Evolutionary conservation across 2,797 vertebrate species (phyloP).

Genomic region (Diceros bicornis): DNA sequence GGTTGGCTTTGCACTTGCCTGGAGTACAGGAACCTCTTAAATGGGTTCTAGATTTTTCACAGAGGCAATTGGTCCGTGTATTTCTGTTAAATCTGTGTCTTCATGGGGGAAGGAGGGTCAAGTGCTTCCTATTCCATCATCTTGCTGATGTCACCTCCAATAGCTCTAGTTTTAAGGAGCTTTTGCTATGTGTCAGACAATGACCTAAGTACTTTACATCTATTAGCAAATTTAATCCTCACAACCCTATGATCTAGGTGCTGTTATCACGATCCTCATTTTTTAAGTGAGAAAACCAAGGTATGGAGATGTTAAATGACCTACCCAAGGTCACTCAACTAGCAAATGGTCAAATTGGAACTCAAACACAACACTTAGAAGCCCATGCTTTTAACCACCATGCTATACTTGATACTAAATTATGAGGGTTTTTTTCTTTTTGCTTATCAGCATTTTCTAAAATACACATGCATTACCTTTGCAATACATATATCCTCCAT

Average conservation of each 20-base stretch:
- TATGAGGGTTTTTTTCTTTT: background rate
- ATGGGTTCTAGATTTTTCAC: background rate
- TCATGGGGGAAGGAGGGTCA: background rate
- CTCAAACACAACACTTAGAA: background rate
- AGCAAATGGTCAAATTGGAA: background rate
- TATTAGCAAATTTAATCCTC: background rate
- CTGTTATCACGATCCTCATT: background rate
- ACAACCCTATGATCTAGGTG: background rate
- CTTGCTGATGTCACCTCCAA: background rate
- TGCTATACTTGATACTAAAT: background rate
- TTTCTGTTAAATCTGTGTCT: background rate
- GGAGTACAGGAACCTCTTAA: background rate
- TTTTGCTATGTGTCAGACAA: background rate
- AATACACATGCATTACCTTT: background rate
- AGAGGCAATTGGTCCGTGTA: background rate
- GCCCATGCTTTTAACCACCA: background rate
- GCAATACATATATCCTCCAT: background rate
- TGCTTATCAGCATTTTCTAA: background rate
- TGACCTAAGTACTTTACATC: background rate
- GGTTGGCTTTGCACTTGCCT: background rate
- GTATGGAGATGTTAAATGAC: background rate
- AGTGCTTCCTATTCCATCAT: background rate
- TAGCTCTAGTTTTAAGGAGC: background rate
- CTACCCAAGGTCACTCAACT: background rate
- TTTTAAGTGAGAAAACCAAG: conserved; percentile 35